Evolutionary conservation across 2,888 invertebrate species (phyloP), one percentile per base, ranked within the genome.

Genomic region (Sialis fuliginosa): DNA sequence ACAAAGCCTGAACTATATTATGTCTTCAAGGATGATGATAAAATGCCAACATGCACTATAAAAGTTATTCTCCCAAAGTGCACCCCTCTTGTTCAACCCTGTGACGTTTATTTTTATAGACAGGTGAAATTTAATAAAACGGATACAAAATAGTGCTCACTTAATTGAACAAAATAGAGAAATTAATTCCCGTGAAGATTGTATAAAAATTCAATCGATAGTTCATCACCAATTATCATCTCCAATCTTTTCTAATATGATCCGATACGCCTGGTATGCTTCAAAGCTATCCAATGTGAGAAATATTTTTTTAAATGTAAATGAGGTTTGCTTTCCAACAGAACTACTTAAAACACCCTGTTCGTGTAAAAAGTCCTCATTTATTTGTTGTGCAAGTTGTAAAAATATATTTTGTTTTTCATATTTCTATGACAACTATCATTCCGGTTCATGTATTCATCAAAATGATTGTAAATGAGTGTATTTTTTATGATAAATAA

Each of bases 21-120:
- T 34, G 46, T 52, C 48, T 53, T 53, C 43, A 30, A 35, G 10
- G 48, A 55, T 37, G 47, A 50, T 6, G 30, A 50, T 7, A 33
- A 34, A 31, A 1, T 47, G 9, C 49, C 48, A 34, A 53, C 51
- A 5, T 51, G 49, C 32, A 50, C 46, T 8, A 34, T 53, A 9
- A 49, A 54, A 50, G 46, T 53, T 6, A 54, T 55, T 45, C 52
- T 52, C 5, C 50, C 53, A 3, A 51, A 53, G 13, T 55, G 52
- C 40, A 53, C 53, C 6, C 47, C 50, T 6, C 37, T 51, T 32
- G 42, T 48, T 35, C 53, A 53, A 33, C 49, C 51, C 5, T 53
- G 51, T 6, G 52, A 51, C 39, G 49, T 54, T 13, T 51, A 53
- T 45, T 54, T 54, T 48, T 53, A 49, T 37, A 34, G 49, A 7